Evolutionary conservation across 2,113 vertebrate genomes (phyloP).

Genomic region (Heloderma charlesbogerti): DNA sequence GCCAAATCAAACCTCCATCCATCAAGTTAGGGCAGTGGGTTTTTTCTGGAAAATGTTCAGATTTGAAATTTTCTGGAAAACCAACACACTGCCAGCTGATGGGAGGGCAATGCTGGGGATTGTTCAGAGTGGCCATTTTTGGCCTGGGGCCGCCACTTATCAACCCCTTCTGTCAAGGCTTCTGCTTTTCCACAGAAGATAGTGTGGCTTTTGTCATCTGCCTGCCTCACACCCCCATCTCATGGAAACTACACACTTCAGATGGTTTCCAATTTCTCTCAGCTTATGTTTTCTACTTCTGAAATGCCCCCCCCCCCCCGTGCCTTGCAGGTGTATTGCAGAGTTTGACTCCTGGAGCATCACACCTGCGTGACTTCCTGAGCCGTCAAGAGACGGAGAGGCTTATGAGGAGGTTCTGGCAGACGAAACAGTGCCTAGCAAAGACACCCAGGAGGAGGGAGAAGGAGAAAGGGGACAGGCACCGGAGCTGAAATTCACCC

Average conservation of each 20-base stretch:
- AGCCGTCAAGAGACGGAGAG: slow-evolving; percentile 81
- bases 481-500: slow-evolving; percentile 75
- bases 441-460: slow-evolving; percentile 82
- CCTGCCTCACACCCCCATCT: not conserved
- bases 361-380: slow-evolving; percentile 74
- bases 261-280: slow-evolving; percentile 45
- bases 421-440: slow-evolving; percentile 81
- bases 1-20: not conserved
- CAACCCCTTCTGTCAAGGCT: slow-evolving; percentile 26
- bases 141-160: not conserved
- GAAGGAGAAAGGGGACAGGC: slow-evolving; percentile 76
- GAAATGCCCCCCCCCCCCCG: not conserved
- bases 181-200: slow-evolving; percentile 59
- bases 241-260: slow-evolving; percentile 31
- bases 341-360: slow-evolving; percentile 65
- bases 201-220: slow-evolving; percentile 21
- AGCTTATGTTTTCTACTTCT: slow-evolving; percentile 35
- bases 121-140: not conserved
- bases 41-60: not conserved
- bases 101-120: too few species aligned
- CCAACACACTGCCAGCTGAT: not conserved
- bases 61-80: not conserved
- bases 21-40: not conserved
- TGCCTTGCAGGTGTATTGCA: slow-evolving; percentile 74
- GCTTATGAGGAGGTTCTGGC: slow-evolving; percentile 93